phyloP scores from a whole-genome alignment of 2,113 vertebrate species.

The Furnarius figulus region DNA sequence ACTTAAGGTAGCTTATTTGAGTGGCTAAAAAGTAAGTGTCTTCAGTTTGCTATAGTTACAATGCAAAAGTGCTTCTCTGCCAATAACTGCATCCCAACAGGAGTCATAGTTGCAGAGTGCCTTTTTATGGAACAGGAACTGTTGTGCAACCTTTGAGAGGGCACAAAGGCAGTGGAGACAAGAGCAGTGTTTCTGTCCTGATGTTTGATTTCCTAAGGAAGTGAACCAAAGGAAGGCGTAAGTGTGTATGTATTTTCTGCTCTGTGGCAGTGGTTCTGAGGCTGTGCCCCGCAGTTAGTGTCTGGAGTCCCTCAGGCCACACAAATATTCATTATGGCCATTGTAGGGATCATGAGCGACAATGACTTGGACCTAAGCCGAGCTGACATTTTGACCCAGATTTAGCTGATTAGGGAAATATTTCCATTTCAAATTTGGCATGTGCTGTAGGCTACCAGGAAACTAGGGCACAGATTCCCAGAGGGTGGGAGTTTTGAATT shows the following conservation, averaged over 20 bases:
- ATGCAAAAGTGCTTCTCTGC: background rate
- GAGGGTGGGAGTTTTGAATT: background rate
- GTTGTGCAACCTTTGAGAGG: background rate
- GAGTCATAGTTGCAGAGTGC: background rate
- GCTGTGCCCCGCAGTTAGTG: background rate
- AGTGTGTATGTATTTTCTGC: fast-evolving
- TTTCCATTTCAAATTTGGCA: slow-evolving; percentile 48
- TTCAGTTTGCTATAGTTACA: background rate
- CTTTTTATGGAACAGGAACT: background rate
- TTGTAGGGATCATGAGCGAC: background rate
- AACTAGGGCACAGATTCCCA: slow-evolving; percentile 36
- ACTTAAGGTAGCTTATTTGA: background rate
- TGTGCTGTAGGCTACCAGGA: background rate
- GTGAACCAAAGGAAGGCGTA: background rate
- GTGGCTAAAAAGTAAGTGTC: background rate
- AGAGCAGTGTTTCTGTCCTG: background rate
- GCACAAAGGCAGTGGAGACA: background rate
- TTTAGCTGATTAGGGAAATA: slow-evolving; percentile 52
- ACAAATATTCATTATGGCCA: background rate
- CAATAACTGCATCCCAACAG: background rate
- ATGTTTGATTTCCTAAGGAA: background rate
- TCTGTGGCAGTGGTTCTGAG: background rate
- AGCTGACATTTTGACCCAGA: slow-evolving; percentile 44
- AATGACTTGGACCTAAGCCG: background rate
- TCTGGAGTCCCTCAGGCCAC: background rate